phyloP scores from a whole-genome alignment of 2,113 vertebrate genomes.

The Lathamus discolor region DNA sequence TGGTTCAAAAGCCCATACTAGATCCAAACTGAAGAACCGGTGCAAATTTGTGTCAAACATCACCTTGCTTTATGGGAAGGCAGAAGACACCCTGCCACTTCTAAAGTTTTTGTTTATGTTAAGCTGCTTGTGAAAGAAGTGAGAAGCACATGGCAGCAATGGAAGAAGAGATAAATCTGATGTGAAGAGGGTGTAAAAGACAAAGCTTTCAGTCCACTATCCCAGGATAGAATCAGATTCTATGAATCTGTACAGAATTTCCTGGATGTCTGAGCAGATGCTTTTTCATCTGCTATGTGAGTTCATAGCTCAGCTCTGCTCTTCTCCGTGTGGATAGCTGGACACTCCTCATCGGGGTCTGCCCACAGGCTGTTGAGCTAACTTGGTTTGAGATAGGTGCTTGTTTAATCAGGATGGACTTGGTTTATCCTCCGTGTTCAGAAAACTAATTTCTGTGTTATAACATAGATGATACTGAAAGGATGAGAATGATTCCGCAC shows the following conservation, averaged over 20 bases:
- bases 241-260: background rate
- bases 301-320: background rate
- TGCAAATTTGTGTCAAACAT: background rate
- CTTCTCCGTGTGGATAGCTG: background rate
- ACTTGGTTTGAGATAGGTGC: fast-evolving
- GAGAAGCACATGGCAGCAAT: background rate
- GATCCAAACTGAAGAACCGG: background rate
- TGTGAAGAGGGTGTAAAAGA: background rate
- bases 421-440: background rate
- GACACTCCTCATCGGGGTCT: background rate
- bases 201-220: background rate
- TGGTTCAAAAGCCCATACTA: background rate
- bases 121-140: background rate
- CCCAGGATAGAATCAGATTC: background rate
- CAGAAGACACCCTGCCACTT: background rate
- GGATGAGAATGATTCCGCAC: background rate
- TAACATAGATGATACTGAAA: background rate
- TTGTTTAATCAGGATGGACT: background rate
- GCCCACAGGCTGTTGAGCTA: background rate
- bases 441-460: background rate
- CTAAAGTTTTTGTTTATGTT: background rate
- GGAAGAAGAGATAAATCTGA: background rate
- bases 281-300: background rate
- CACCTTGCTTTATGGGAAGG: background rate
- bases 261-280: fast-evolving